Conservation (phyloP, 2,113 vertebrate species). For the Pterocles gutturalis region DNA sequence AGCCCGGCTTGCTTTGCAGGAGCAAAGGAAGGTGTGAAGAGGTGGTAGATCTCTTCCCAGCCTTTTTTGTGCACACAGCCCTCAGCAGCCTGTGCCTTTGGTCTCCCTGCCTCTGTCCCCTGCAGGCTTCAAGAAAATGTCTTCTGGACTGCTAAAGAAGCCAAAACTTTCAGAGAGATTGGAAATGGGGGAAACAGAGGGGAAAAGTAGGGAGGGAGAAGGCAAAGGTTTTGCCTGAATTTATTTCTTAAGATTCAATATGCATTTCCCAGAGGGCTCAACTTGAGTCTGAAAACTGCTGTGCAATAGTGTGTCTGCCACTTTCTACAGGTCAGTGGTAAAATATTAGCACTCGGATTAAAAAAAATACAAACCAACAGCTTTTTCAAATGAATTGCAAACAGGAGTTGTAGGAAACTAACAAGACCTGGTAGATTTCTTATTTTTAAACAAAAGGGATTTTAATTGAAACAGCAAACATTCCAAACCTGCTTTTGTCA, state of each 20-base stretch:
- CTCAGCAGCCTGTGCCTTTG: not conserved
- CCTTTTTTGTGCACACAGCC: fast-evolving
- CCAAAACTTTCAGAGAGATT: not conserved
- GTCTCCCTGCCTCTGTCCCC: not conserved
- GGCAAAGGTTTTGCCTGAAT: not conserved
- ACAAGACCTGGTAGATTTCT: not conserved
- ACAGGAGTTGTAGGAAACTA: not conserved
- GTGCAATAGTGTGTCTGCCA: not conserved
- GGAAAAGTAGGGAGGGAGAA: not conserved
- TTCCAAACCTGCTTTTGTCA: not conserved
- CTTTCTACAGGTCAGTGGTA: not conserved
- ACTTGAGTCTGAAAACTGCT: not conserved
- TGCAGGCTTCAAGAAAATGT: fast-evolving
- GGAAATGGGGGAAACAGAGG: not conserved
- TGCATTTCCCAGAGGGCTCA: not conserved
- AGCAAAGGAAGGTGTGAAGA: not conserved
- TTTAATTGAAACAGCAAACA: not conserved
- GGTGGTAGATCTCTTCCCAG: not conserved
- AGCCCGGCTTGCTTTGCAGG: not conserved
- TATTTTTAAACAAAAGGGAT: not conserved
- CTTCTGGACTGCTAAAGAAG: not conserved
- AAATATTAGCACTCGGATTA: not conserved
- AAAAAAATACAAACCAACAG: not conserved
- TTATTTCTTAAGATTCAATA: not conserved
- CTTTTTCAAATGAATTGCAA: not conserved